These are phyloP conservation scores for Indicator indicator DNA, from an alignment of 2,113 vertebrate species.

Conservation along the genomic window DNA sequence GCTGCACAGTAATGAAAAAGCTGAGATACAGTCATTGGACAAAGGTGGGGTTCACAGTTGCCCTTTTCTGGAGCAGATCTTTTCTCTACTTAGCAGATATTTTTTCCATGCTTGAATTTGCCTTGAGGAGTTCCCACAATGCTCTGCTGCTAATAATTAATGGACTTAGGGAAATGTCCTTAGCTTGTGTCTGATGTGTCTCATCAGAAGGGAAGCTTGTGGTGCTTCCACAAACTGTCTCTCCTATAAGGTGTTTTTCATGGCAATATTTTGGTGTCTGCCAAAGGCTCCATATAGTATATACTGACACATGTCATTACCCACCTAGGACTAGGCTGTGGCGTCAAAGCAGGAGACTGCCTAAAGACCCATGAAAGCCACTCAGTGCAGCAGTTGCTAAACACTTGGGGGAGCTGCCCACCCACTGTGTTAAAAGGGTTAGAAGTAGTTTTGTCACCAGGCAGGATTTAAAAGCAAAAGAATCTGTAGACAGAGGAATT, in stretches of 20 bases:
- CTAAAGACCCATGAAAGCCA: background rate
- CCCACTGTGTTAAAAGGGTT: background rate
- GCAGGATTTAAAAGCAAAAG: background rate
- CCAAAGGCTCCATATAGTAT: background rate
- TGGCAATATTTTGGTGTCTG: background rate
- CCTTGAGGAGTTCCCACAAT: background rate
- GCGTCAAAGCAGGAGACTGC: background rate
- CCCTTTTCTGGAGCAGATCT: background rate
- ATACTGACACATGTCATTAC: background rate
- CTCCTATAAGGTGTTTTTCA: background rate
- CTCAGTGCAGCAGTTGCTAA: background rate
- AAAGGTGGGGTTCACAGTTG: background rate
- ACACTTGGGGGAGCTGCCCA: slow-evolving; percentile 43
- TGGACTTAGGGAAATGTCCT: background rate
- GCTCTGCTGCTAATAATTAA: background rate
- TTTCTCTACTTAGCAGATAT: background rate
- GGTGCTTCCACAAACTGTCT: background rate
- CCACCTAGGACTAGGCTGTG: background rate
- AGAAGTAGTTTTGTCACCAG: background rate
- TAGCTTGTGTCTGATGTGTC: background rate
- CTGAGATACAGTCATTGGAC: background rate
- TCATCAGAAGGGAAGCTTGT: background rate
- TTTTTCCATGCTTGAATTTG: background rate
- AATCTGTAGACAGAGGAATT: background rate
- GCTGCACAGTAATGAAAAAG: background rate